These are phyloP conservation scores for Echinometra lucunter DNA, from an alignment of 53 echinoderm and acorn worm species.

Conservation along the genomic window DNA sequence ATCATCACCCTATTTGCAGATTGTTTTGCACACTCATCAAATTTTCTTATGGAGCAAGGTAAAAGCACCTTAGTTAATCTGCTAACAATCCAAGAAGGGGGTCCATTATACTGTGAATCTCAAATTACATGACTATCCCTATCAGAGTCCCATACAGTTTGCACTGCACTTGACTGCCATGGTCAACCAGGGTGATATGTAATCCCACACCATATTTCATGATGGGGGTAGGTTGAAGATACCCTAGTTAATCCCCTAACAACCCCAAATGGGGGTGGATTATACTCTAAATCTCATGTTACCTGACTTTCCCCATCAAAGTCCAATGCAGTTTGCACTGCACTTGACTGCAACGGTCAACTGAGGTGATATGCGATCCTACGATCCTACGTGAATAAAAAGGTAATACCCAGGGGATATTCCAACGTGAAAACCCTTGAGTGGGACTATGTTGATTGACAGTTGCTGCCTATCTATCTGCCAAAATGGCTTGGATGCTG, in stretches of 20 bases:
- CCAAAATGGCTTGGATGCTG: background rate
- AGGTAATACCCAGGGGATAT: slow-evolving; percentile 31
- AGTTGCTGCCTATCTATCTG: background rate
- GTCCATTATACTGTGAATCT: background rate
- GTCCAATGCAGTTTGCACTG: slow-evolving; percentile 18
- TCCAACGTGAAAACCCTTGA: slow-evolving; percentile 18
- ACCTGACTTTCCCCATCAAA: slow-evolving; percentile 4
- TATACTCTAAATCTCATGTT: background rate
- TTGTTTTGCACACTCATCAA: background rate
- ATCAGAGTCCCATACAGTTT: slow-evolving; percentile 8
- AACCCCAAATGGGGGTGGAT: background rate
- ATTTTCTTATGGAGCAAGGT: background rate
- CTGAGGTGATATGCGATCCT: slow-evolving; percentile 16
- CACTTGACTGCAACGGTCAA: slow-evolving; percentile 29
- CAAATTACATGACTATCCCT: slow-evolving; percentile 16
- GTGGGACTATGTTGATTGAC: slow-evolving; percentile 50
- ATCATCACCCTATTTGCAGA: no score
- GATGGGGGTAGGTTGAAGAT: background rate
- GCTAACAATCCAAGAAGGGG: background rate
- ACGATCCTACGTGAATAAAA: background rate
- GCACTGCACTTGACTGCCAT: slow-evolving; percentile 29
- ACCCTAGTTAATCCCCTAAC: slow-evolving; percentile 20
- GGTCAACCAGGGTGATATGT: slow-evolving; percentile 2
- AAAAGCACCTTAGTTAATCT: slow-evolving; percentile 19
- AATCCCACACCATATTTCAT: background rate